Evolutionary conservation across 2,797 vertebrate species (phyloP), one percentile per base, ranked within the genome.

Genomic region (Serranus cabrilla): DNA sequence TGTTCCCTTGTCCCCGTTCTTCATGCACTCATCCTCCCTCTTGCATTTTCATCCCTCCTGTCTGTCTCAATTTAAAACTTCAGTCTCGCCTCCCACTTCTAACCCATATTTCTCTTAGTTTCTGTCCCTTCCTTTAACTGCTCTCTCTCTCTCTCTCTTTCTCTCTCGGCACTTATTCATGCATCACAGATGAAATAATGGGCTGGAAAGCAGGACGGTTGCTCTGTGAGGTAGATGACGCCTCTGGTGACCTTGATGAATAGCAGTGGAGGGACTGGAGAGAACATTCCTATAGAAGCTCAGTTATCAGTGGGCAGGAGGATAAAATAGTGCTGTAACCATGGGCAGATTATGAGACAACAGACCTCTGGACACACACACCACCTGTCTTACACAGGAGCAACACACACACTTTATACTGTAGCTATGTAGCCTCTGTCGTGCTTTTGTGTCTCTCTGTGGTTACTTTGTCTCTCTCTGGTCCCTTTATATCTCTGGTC

Each of bases 21-120:
- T 21, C 0, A 0, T 7, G 11, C 69, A 67, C 64, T 80, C 67
- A 78, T 81, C 69, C 64, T 70, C 34, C 50, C 50, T 42, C 27
- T 60, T 54, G 67, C 71, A 55, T 71, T 76, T 79, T 42, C 52
- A 55, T 76, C 54, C 51, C 51, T 51, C 54, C 58, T 66, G 63
- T 74, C 84, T 73, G 74, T 83, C 68, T 85, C 62, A 25, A 49
- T 77, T 82, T 67, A 61, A 68, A 73, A 74, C 77, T 75, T 75
- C 60, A 71, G 56, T 37, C 76, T 64, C 17, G 1, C 81, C 27
- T 64, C 57, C 76, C 62, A 85, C 74, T 67, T 72, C 66, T 63
- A 58, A 58, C 52, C 55, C 58, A 63, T 17, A 43, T 81, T 67
- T 63, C 27, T 62, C 12, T 74, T 52, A 10, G 11, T 37, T 66